These are phyloP conservation scores for Calliopsis andreniformis DNA, from an alignment of 1,140 invertebrate species.

Conservation along the genomic window DNA sequence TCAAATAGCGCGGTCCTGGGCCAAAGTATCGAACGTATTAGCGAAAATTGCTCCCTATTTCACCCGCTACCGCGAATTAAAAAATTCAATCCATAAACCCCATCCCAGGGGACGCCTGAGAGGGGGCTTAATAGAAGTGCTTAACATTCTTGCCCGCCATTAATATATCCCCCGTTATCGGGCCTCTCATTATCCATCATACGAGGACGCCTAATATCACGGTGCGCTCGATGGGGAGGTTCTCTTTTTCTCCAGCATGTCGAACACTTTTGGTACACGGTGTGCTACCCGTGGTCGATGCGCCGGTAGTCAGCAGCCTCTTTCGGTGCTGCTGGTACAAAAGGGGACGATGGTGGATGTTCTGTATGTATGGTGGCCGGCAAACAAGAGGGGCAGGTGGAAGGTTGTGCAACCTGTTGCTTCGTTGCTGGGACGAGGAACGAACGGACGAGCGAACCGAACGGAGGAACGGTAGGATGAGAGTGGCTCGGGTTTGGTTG, in stretches of 20 bases:
- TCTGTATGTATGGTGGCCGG: constrained; percentile 62
- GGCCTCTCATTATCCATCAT: constrained; percentile 30
- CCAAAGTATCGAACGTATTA: too few species aligned
- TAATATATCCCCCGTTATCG: constrained; percentile 16
- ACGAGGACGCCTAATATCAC: constrained; percentile 39
- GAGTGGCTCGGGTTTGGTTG: constrained; percentile 57
- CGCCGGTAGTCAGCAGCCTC: constrained; percentile 7
- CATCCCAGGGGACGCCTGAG: neutral
- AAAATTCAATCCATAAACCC: constrained; percentile 5
- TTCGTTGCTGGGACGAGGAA: constrained; percentile 56
- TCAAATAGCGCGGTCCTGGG: too few species aligned
- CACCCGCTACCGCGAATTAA: too few species aligned
- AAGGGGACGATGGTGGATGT: constrained; percentile 32
- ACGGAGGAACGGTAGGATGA: constrained; percentile 55
- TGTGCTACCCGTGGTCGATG: constrained; percentile 42
- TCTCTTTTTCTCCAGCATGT: constrained; percentile 28
- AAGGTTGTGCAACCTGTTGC: constrained; percentile 70
- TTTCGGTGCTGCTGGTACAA: constrained; percentile 29
- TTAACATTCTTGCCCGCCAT: constrained; percentile 19
- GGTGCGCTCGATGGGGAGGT: neutral
- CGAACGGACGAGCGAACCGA: constrained; percentile 1
- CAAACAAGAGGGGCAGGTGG: constrained; percentile 73
- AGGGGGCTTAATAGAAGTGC: constrained; percentile 22
- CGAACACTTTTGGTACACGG: constrained; percentile 60
- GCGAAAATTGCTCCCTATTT: too few species aligned